Evolutionary conservation across 2,797 vertebrate genomes (phyloP).

Genomic region (Fistularia tabacaria): DNA sequence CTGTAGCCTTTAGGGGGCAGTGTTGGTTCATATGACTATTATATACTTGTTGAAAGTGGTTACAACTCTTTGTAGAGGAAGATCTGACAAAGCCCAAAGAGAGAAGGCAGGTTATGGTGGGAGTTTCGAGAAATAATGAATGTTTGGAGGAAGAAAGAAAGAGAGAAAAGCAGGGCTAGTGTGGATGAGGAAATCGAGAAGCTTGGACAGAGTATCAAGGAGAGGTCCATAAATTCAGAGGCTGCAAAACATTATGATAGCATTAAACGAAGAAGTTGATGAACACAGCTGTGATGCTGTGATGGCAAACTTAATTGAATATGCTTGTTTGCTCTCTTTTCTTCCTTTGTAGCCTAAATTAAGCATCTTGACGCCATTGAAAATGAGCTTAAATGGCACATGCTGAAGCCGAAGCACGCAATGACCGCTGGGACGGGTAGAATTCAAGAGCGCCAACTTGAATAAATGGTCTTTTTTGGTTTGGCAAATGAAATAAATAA

Average conservation of each 20-base stretch:
- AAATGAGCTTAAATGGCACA: conserved; percentile 8
- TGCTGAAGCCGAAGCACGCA: conserved; percentile 13
- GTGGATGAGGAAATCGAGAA: conserved; percentile 47
- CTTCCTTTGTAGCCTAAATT: conserved; percentile 4
- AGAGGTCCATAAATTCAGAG: conserved; percentile 37
- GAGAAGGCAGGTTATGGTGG: conserved; percentile 49
- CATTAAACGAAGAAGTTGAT: conserved; percentile 18
- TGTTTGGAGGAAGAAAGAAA: conserved; percentile 29
- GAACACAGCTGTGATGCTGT: conserved; percentile 30
- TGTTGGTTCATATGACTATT: conserved; percentile 66
- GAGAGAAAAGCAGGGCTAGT: conserved; percentile 32
- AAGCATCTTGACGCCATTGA: neutral
- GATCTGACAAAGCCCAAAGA: conserved; percentile 35
- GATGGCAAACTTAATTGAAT: conserved; percentile 39
- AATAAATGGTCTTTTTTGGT: conserved; percentile 19
- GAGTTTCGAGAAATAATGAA: conserved; percentile 47
- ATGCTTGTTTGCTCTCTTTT: conserved; percentile 15
- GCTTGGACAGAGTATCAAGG: conserved; percentile 35
- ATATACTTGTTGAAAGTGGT: conserved; percentile 43
- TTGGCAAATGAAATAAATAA: conserved; percentile 9
- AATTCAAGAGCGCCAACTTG: conserved; percentile 5
- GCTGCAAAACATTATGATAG: conserved; percentile 31
- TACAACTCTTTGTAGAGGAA: conserved; percentile 42
- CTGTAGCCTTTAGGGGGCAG: conserved; percentile 70
- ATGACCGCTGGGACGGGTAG: neutral